phyloP scores from a whole-genome alignment of 1,140 invertebrate species.

The Steinernema feltiae region DNA sequence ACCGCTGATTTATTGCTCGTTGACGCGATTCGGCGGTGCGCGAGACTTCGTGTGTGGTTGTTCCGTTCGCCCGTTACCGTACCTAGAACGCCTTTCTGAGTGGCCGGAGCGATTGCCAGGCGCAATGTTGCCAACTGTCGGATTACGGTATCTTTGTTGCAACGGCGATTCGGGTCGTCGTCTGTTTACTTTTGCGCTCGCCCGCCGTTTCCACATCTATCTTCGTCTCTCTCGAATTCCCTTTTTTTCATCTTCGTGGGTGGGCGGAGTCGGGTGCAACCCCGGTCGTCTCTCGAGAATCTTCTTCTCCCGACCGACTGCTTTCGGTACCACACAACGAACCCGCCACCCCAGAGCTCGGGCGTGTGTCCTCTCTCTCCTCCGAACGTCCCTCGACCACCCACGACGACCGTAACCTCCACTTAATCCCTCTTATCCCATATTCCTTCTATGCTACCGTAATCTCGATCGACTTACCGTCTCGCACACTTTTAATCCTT shows the following conservation, averaged over 20 bases:
- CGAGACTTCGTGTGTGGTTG: neutral
- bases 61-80: neutral
- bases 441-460: neutral
- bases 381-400: conserved; percentile 8
- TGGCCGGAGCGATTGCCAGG: no score
- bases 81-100: no score
- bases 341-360: conserved; percentile 8
- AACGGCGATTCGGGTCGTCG: neutral
- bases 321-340: neutral
- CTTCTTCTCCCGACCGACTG: conserved; percentile 1
- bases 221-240: conserved; percentile 10
- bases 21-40: neutral
- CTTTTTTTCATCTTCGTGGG: conserved; percentile 14
- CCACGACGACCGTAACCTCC: conserved; percentile 1
- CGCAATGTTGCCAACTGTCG: neutral
- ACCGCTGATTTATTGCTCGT: neutral
- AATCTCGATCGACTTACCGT: neutral
- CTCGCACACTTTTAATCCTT: neutral
- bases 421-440: neutral
- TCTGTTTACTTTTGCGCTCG: conserved; percentile 5
- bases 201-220: neutral
- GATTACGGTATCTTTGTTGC: neutral
- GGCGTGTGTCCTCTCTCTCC: conserved; percentile 1
- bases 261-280: conserved; percentile 4
- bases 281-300: neutral